Evolutionary conservation across 2,797 vertebrate species (phyloP), one percentile per base, ranked within the genome.

Genomic region (Oreochromis grahami): DNA sequence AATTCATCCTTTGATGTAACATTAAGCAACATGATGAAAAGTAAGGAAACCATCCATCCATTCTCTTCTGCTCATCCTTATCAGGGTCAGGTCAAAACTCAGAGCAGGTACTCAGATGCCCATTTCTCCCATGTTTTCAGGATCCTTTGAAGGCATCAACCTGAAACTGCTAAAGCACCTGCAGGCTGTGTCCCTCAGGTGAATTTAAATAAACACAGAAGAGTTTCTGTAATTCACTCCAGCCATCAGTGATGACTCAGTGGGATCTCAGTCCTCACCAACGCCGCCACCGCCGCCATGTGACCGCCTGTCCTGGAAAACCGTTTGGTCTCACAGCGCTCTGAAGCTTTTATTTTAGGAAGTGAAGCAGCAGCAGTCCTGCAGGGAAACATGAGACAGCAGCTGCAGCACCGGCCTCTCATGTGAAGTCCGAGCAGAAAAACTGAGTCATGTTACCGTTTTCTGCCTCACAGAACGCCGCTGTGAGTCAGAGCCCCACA

Each of bases 21-120:
- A 14, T 21, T 21, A 68, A 65, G n/a, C n/a, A 68, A 2, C n/a
- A 21, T 8, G 60, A 38, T 7, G 15, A 15, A 19, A 17, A 19
- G 45, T 50, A 17, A 48, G 14, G 13, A 19, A 38, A 10, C 36
- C 36, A 12, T 41, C 38, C 38, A 41, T 19, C 29, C 15, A 19
- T 6, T 32, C 26, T 32, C 26, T 58, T 32, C 26, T 58, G 21
- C 8, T 58, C 55, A 32, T 58, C 26, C 1, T 58, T 2, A 58
- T 34, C 29, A 11, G 0, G 0, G 15, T 34, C 5, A 2, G 56
- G 9, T 21, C 65, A 45, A 2, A 68, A 0, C 63, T 68, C 63
- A 68, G 63, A 70, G 38, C 13, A 43, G 38, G 15, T 11, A 29
- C 24, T 48, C 24, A 29, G 43, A 72, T 0, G 43, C 24, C 14